Base-by-base conservation (phyloP, 2,797 vertebrate species). In the Falco biarmicus region DNA sequence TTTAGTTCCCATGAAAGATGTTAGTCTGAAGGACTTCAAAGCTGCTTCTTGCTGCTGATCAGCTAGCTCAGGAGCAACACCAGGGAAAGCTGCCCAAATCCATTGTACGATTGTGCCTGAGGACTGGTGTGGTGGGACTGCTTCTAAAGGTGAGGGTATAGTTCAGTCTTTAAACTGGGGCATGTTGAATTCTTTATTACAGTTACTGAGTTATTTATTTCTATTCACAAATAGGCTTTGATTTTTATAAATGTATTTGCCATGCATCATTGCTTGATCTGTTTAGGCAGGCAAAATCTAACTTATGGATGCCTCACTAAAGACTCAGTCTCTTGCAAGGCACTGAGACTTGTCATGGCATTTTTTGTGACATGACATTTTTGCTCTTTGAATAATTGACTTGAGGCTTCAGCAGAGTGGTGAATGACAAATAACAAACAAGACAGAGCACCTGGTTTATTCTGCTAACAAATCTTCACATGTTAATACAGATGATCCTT, bases 141-240 rank as follows among this genome's bases (percentile, higher is more conserved):
- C 19, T 89, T 91, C 61, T 84, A 54, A 74, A 94, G 22, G 51
- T 78, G 32, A 53, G 31, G 7, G 15, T 25, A 11, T 29, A 78
- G 37, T 45, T 68, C 92, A 86, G 31, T 53, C 37, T 77, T 85
- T 41, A 71, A 60, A 53, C 6, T 47, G 12, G 34, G 21, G 6
- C 15, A 3, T 7, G 12, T 34, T 94, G 18, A 92, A 89, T 89
- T 84, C 90, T 87, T 90, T 87, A 82, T 76, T 82, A 26, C 18
- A 57, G 24, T 47, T 71, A 73, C 43, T 66, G 53, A 89, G 81
- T 93, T 84, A 89, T 87, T 91, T 91, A 86, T 63, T 92, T 80
- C 31, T 74, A 11, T 61, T 94, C 84, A 61, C 13, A 78, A 87
- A 73, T 37, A 68, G 21, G 22, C 18, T 88, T 77, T 83, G 51